Evolutionary conservation across 2,113 vertebrate species (phyloP), one percentile per base, ranked within the genome.

Genomic region (Danio rerio): DNA sequence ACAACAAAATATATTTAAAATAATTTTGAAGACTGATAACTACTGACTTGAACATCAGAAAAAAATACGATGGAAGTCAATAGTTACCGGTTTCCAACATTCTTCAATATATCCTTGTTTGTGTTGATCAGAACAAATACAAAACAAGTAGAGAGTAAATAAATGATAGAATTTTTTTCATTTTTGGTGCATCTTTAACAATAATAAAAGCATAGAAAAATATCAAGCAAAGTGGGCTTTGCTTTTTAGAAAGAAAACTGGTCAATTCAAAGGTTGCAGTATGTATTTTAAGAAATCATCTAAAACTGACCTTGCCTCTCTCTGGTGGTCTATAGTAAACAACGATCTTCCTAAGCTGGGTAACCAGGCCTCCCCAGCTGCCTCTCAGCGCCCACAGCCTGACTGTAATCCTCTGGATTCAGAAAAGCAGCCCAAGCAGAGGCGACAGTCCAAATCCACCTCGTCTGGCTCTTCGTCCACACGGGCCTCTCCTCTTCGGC

Each of bases 381-480:
- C 18, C 5, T 9, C 71, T 52, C 85, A 83, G 74, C 49, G 56
- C 7, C 61, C 85, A 9, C 66, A 92, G 65, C 83, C 86, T 4
- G 85, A 89, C 13, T 89, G 82, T 87, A 83, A 70, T 42, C 45
- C 88, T 56, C 91, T 88, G 55, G 86, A 88, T 69, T 52, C 45
- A 20, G 63, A 83, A 40, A 79, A 79, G 47, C 21, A 55, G 40
- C 70, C 53, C 47, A 72, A 84, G 70, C 84, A 63, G 0, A 89
- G 83, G 1, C 87, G 82, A 11, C 86, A 79, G 50, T 78, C 94
- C 91, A 89, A 95, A 80, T 95, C 94, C 9, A 92, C 94, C 18
- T 95, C 96, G 12, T 92, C 94, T 0, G 90, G 91, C 4, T 90
- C 92, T 4, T 92, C 86, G 15, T 93, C 95, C 0, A 78, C 93